phyloP scores from a whole-genome alignment of 1,140 invertebrate species.

The Helicoverpa zea region DNA sequence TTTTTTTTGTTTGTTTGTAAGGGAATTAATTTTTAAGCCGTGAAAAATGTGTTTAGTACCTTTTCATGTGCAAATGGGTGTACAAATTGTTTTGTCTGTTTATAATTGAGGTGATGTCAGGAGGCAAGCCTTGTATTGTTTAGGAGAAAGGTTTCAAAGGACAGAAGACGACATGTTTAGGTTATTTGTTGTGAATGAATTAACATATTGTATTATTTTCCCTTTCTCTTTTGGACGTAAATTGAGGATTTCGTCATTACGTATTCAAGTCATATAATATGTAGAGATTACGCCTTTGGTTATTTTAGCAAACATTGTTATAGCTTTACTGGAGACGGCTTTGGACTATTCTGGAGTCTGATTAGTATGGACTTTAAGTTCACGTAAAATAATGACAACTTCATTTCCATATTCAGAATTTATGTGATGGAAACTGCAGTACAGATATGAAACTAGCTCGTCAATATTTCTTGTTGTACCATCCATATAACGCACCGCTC shows the following conservation, averaged over 20 bases:
- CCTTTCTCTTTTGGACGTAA: background rate
- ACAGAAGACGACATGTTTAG: slow-evolving; percentile 14
- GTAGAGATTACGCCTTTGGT: too few relatives aligned
- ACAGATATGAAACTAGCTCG: too few relatives aligned
- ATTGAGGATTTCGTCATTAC: background rate
- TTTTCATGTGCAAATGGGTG: slow-evolving; percentile 39
- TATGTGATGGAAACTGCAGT: too few relatives aligned
- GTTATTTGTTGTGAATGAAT: slow-evolving; percentile 20
- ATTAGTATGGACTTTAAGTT: too few relatives aligned
- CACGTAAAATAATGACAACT: too few relatives aligned
- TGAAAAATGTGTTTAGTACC: slow-evolving; percentile 36
- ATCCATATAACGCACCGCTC: too few relatives aligned
- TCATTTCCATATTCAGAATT: too few relatives aligned
- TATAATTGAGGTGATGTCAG: slow-evolving; percentile 30
- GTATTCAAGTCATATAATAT: too few relatives aligned
- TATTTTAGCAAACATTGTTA: too few relatives aligned
- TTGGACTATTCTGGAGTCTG: too few relatives aligned
- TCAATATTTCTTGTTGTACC: too few relatives aligned
- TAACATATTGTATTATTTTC: slow-evolving; percentile 2
- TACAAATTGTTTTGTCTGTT: slow-evolving; percentile 36
- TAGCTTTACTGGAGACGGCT: too few relatives aligned
- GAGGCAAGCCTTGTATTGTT: background rate
- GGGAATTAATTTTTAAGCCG: slow-evolving; percentile 21
- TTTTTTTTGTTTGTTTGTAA: background rate
- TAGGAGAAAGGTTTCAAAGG: background rate